Evolutionary conservation across 2,797 vertebrate genomes (phyloP), one percentile per base, ranked within the genome.

Genomic region (Setipinna tenuifilis): DNA sequence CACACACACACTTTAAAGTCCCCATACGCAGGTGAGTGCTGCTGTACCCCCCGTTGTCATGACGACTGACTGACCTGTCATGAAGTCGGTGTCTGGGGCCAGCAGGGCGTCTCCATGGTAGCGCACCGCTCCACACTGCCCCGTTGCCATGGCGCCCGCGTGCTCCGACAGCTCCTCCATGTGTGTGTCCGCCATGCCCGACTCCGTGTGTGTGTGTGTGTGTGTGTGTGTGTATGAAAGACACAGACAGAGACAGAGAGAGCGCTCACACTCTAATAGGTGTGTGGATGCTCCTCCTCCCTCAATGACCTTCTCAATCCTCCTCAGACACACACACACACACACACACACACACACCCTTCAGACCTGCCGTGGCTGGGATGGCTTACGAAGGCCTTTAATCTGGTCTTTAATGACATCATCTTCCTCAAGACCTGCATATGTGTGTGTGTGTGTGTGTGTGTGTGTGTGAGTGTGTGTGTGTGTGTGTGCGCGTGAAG

Each of bases 71-170:
- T 54, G 85, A 95, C 95, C 95, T 93, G 89, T 91, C 92, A 95
- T 92, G 91, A 95, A 95, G 93, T 96, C 95, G 0, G 93, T 90
- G 87, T 95, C 94, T 0, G 94, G 93, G 2, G 91, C 93, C 88
- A 95, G 92, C 86, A 95, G 90, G 6, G 90, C 87, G 88, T 94
- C 94, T 0, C 92, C 88, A 88, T 91, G 91, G 88, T 91, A 94
- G 21, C 50, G 85, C 46, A 57, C 57, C n/a, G 58, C 87, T 85
- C 82, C 65, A 41, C 50, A 86, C 28, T 84, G 82, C 61, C 44
- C 65, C 80, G 41, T 21, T 25, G 82, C 84, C 62, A 83, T 58
- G 31, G 50, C n/a, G n/a, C 46, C 71, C 1, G 86, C 84, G 3
- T 81, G 83, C 46, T 89, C 90, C 82, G 88, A 54, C 81, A 88